These are phyloP conservation scores for Thamnophis elegans DNA, from an alignment of 2,797 vertebrate genomes.

Conservation along the genomic window DNA sequence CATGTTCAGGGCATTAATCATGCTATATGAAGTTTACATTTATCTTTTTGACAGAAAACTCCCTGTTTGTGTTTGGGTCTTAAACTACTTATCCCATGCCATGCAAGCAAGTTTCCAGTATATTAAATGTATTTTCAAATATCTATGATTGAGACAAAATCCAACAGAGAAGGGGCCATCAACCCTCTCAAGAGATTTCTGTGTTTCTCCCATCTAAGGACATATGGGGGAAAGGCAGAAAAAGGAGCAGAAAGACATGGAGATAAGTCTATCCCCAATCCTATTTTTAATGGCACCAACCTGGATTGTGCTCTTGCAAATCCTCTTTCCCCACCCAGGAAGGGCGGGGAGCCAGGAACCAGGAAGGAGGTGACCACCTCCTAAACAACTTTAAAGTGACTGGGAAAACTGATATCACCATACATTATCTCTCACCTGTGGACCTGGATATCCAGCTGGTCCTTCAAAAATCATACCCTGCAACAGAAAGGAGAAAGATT, in stretches of 20 bases:
- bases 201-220: neutral
- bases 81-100: neutral
- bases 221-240: neutral
- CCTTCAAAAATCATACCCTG: slow-evolving; percentile 80
- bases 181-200: neutral
- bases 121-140: neutral
- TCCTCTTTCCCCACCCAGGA: neutral
- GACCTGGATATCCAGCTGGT: slow-evolving; percentile 78
- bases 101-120: neutral
- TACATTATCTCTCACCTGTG: slow-evolving; percentile 70
- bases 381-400: neutral
- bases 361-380: neutral
- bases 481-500: neutral
- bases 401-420: neutral
- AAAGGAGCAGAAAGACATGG: neutral
- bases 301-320: neutral
- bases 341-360: neutral
- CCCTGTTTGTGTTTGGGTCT: neutral
- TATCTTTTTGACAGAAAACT: neutral
- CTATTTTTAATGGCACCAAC: neutral
- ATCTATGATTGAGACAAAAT: neutral
- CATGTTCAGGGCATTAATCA: neutral
- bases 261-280: neutral
- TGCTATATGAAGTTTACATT: neutral
- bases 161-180: neutral